A percentile compares a stretch with the other conserved stretches of the same genome.
These are phyloP conservation scores for Eristalinus aeneus DNA, from an alignment of 2,888 invertebrate species.

Conservation along the genomic window DNA sequence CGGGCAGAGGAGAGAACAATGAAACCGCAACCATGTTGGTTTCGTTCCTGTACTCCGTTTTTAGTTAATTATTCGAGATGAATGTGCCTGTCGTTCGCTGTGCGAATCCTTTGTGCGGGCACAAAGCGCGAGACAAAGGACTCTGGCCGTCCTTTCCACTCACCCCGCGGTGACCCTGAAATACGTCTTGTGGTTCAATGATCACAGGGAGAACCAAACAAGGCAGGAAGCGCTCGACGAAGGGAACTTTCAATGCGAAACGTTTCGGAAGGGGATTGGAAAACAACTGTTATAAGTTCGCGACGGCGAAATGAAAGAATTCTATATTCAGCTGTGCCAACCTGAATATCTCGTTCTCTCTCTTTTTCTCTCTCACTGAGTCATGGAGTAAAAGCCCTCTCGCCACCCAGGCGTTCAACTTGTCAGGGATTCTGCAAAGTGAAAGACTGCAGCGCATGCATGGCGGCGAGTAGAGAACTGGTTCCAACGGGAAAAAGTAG, in stretches of 20 bases:
- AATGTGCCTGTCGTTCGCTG: slow-evolving; percentile 16
- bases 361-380: neutral
- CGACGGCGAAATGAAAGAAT: slow-evolving; percentile 14
- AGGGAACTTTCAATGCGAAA: neutral
- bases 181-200: slow-evolving; percentile 13
- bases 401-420: slow-evolving; percentile 49
- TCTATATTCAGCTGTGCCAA: slow-evolving; percentile 12
- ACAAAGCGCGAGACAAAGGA: slow-evolving; percentile 42
- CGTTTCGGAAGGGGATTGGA: slow-evolving; percentile 44
- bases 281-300: slow-evolving; percentile 45
- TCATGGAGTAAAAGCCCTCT: neutral
- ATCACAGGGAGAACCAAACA: slow-evolving; percentile 8
- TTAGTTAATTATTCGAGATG: slow-evolving; percentile 47
- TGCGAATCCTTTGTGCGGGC: slow-evolving; percentile 38
- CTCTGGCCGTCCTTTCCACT: neutral
- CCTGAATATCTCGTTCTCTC: neutral
- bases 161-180: slow-evolving; percentile 34
- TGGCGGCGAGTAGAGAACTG: slow-evolving; percentile 25
- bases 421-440: slow-evolving; percentile 58
- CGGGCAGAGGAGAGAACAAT: neutral
- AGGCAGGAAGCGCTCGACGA: neutral
- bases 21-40: slow-evolving; percentile 34
- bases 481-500: slow-evolving; percentile 50
- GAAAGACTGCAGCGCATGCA: slow-evolving; percentile 42
- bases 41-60: slow-evolving; percentile 25